Conservation (phyloP, 2,888 invertebrate genomes). For the Cryptocheilus praepositus region DNA sequence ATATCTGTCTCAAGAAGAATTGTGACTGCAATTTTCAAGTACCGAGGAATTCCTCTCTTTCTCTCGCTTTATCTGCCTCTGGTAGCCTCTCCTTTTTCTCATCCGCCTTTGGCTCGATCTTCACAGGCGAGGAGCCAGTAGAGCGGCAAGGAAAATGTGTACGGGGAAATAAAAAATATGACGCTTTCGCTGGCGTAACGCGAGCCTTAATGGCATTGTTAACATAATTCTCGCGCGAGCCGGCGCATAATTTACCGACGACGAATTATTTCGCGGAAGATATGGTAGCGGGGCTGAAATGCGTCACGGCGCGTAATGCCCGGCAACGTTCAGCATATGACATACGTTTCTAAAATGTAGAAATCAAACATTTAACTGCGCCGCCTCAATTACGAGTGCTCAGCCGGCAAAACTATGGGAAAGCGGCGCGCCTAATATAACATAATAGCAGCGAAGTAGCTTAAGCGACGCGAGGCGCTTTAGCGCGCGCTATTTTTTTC, state of each 20-base stretch:
- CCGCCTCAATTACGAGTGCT: too few relatives aligned
- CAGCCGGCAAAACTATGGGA: too few relatives aligned
- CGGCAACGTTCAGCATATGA: too few relatives aligned
- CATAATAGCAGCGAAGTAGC: too few relatives aligned
- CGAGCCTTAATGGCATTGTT: slow-evolving; percentile 61
- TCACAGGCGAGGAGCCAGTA: slow-evolving; percentile 3
- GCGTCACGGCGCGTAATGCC: too few relatives aligned
- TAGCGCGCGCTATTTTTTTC: too few relatives aligned
- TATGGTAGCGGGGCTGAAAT: background rate
- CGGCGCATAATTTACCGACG: slow-evolving; percentile 44
- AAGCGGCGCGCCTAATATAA: too few relatives aligned
- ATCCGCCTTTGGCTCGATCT: background rate
- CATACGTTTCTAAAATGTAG: too few relatives aligned
- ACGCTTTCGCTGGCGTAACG: slow-evolving; percentile 47
- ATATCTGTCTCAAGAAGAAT: slow-evolving; percentile 68
- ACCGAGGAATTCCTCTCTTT: slow-evolving; percentile 17
- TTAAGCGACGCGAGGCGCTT: too few relatives aligned
- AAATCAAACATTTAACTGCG: too few relatives aligned
- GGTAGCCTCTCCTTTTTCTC: slow-evolving; percentile 23
- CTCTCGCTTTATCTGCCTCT: slow-evolving; percentile 13
- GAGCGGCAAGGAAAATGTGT: slow-evolving; percentile 4
- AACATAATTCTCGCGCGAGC: slow-evolving; percentile 56
- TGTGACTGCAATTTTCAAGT: slow-evolving; percentile 68
- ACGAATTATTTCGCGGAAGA: slow-evolving; percentile 47
- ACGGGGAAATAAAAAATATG: slow-evolving; percentile 46